Conservation (phyloP, 1,140 invertebrate species). For the Bombus waltoni region DNA sequence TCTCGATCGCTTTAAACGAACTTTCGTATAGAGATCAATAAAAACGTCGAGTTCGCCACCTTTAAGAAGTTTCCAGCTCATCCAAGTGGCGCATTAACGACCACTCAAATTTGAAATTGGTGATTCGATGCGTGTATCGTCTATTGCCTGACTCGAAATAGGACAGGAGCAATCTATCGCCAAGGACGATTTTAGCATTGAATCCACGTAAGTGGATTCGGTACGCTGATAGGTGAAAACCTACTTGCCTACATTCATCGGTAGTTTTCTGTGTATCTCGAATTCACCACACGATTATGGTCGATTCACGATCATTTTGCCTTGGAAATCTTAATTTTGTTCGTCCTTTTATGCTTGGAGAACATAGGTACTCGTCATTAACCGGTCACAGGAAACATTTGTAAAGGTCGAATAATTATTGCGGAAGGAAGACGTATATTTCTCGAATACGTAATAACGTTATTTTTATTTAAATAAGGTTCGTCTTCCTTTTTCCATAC, state of each 20-base stretch:
- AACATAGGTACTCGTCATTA: neutral
- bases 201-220: constrained; percentile 43
- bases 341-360: neutral
- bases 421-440: neutral
- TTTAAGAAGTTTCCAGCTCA: too few species aligned
- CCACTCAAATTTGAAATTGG: constrained; percentile 24
- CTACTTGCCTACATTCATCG: constrained; percentile 69
- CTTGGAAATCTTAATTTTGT: neutral
- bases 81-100: neutral
- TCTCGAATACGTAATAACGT: neutral
- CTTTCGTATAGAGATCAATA: neutral
- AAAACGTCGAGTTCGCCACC: too few species aligned
- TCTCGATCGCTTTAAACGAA: neutral
- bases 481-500: neutral
- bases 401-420: neutral
- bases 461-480: neutral
- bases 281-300: constrained; percentile 22
- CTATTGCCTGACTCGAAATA: constrained; percentile 34
- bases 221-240: constrained; percentile 54
- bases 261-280: constrained; percentile 23
- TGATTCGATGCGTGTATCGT: constrained; percentile 27
- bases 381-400: neutral
- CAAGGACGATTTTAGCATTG: constrained; percentile 16
- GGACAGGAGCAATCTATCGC: constrained; percentile 31
- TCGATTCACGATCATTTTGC: neutral